phyloP scores from a whole-genome alignment of 1,140 invertebrate genomes.

The Nebria ingens region DNA sequence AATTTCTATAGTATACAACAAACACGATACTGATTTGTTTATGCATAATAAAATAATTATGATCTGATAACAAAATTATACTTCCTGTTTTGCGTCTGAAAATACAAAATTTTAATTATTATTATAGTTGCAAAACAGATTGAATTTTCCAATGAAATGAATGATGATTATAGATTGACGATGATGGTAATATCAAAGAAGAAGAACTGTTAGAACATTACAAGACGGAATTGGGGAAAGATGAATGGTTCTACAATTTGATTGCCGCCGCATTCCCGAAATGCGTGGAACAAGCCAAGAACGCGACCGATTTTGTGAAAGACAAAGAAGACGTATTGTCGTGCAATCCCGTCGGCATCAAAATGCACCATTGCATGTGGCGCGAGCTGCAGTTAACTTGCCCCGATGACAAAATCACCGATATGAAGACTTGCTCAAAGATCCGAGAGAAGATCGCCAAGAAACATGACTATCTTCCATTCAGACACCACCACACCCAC shows the following conservation, averaged over 20 bases:
- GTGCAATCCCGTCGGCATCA: slow-evolving; percentile 29
- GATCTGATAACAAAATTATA: not conserved
- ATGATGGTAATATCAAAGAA: slow-evolving; percentile 24
- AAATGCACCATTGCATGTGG: slow-evolving; percentile 31
- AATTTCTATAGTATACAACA: too few species aligned
- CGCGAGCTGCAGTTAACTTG: slow-evolving; percentile 32
- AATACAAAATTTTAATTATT: too few species aligned
- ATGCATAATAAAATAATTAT: too few species aligned
- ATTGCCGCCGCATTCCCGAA: slow-evolving; percentile 26
- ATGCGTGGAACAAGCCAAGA: slow-evolving; percentile 27
- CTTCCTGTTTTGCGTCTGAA: not conserved
- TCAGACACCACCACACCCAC: not conserved
- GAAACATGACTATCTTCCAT: slow-evolving; percentile 20
- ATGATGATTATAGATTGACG: slow-evolving; percentile 23
- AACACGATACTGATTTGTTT: too few species aligned
- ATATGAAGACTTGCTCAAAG: slow-evolving; percentile 26
- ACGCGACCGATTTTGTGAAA: slow-evolving; percentile 18
- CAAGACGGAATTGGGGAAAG: slow-evolving; percentile 23
- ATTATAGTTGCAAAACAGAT: too few species aligned
- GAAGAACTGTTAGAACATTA: slow-evolving; percentile 22
- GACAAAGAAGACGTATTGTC: slow-evolving; percentile 15
- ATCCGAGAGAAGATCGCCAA: slow-evolving; percentile 29
- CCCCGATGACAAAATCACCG: slow-evolving; percentile 31
- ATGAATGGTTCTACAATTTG: slow-evolving; percentile 26
- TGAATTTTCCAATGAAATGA: too few species aligned